phyloP scores from a whole-genome alignment of 35 echinoderm and acorn worm genomes.

The Nesometra sesokonis region DNA sequence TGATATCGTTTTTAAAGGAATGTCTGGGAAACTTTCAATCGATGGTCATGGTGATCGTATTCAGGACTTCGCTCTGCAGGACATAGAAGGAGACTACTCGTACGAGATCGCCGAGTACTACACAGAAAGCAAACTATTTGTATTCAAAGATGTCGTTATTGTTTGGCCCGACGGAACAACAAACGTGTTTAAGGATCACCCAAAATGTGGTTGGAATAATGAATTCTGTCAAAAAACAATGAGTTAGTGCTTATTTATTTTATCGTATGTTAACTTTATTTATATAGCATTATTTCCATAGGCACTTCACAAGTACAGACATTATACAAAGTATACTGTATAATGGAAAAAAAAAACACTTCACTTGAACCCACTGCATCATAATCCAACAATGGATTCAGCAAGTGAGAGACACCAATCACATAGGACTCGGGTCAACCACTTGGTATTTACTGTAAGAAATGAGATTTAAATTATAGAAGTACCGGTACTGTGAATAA shows the following conservation, averaged over 20 bases:
- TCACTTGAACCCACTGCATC: no score
- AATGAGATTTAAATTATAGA: no score
- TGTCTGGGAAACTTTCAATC: constrained; percentile 27
- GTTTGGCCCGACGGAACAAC: constrained; percentile 24
- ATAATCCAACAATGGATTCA: no score
- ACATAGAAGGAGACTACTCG: neutral
- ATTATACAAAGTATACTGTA: no score
- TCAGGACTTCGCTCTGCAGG: constrained; percentile 57
- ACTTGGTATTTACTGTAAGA: no score
- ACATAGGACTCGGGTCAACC: no score
- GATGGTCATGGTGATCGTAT: constrained; percentile 48
- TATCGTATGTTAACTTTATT: no score
- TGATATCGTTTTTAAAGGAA: constrained; percentile 13
- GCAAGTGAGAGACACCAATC: no score
- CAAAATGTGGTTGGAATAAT: constrained; percentile 49
- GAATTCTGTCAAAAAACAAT: constrained; percentile 28
- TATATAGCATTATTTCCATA: no score
- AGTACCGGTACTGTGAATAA: no score
- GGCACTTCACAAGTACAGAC: no score
- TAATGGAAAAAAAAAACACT: no score
- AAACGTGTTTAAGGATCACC: constrained; percentile 15
- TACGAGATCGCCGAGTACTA: constrained; percentile 47
- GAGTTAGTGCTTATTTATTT: neutral
- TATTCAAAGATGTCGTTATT: neutral
- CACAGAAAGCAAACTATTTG: neutral